A percentile compares a stretch with the other conserved stretches of the same genome.
phyloP scores from a whole-genome alignment of 2,797 vertebrate genomes.

The Gephyroberyx darwinii region DNA sequence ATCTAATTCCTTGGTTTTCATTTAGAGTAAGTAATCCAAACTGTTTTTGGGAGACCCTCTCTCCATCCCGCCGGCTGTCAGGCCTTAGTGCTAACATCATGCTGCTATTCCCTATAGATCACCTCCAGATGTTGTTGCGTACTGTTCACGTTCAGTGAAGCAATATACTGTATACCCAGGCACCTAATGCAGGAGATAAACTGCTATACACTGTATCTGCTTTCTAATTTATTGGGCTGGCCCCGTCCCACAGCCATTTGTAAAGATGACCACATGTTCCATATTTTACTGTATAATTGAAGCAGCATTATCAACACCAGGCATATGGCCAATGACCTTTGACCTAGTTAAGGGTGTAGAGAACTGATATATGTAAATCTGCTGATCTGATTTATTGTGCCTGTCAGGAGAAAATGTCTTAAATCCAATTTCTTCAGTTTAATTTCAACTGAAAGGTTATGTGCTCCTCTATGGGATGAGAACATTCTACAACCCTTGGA shows the following conservation, averaged over 20 bases:
- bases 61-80: slow-evolving; percentile 56
- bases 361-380: slow-evolving; percentile 61
- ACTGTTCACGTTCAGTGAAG: slow-evolving; percentile 51
- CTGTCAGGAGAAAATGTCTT: too few relatives aligned
- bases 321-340: slow-evolving; percentile 38
- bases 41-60: slow-evolving; percentile 44
- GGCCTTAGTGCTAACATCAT: slow-evolving; percentile 56
- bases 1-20: too few relatives aligned
- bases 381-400: slow-evolving; percentile 56
- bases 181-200: slow-evolving; percentile 30
- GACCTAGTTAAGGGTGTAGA: slow-evolving; percentile 53
- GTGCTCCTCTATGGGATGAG: too few relatives aligned
- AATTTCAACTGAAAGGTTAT: too few relatives aligned
- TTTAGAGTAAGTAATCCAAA: slow-evolving; percentile 1
- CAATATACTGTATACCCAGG: slow-evolving; percentile 34
- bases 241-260: neutral
- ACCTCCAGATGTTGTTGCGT: slow-evolving; percentile 77
- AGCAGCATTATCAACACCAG: slow-evolving; percentile 12
- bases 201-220: slow-evolving; percentile 10
- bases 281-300: slow-evolving; percentile 8
- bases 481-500: too few relatives aligned
- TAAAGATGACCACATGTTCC: slow-evolving; percentile 17
- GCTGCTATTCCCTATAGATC: slow-evolving; percentile 63
- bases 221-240: neutral
- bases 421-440: too few relatives aligned